Evolutionary conservation across 2,113 vertebrate species (phyloP).

Genomic region (Scytalopus superciliaris): DNA sequence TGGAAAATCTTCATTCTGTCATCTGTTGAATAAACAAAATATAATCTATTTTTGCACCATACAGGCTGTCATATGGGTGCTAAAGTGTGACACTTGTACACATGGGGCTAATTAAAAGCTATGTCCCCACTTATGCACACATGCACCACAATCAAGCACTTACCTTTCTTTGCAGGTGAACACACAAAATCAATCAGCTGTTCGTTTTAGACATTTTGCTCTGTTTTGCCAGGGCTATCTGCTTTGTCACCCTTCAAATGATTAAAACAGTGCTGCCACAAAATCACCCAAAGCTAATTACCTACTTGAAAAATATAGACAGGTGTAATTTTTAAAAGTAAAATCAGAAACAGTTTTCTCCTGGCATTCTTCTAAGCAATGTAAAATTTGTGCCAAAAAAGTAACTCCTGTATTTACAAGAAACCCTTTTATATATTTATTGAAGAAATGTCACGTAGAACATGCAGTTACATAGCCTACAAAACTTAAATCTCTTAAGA

Average conservation of each 20-base stretch:
- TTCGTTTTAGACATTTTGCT: neutral
- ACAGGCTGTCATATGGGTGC: neutral
- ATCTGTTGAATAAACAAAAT: neutral
- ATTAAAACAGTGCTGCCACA: neutral
- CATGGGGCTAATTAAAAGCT: neutral
- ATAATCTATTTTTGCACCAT: neutral
- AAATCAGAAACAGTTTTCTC: neutral
- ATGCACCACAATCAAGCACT: neutral
- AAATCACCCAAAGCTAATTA: neutral
- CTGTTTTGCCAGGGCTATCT: neutral
- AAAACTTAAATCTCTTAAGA: neutral
- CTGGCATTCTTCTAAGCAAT: neutral
- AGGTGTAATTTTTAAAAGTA: neutral
- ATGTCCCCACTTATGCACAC: neutral
- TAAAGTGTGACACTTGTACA: neutral
- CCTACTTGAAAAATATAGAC: neutral
- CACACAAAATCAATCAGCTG: neutral
- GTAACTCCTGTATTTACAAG: neutral
- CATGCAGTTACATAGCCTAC: neutral
- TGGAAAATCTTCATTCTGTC: neutral
- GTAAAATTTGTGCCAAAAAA: neutral
- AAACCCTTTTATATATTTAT: neutral
- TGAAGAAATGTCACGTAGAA: neutral
- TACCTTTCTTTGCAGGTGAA: neutral
- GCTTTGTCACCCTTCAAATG: neutral